Percentiles rank a stretch among this genome's conserved stretches.
Conservation (phyloP, 2,888 invertebrate genomes). For the Clivina fossor region DNA sequence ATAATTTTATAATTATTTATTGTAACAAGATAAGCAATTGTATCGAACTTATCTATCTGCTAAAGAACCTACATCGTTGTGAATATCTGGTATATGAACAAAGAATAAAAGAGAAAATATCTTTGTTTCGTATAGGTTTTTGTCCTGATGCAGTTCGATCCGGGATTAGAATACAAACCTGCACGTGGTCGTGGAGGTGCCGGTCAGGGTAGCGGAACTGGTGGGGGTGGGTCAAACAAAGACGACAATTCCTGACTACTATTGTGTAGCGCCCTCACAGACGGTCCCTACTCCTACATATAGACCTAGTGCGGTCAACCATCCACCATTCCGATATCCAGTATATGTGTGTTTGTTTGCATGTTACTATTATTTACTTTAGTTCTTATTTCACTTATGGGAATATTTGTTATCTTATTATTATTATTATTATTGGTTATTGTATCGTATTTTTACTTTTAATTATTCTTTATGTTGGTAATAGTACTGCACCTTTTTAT, state of each 20-base stretch:
- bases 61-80: too few species aligned
- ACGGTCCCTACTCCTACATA: conserved; percentile 94
- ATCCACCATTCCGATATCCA: conserved; percentile 48
- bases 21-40: too few species aligned
- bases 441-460: not conserved
- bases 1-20: too few species aligned
- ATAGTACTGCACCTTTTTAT: not conserved
- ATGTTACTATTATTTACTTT: conserved; percentile 12
- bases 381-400: conserved; percentile 18
- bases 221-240: conserved; percentile 72
- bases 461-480: not conserved
- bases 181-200: conserved; percentile 62
- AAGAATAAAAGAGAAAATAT: too few species aligned
- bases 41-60: too few species aligned
- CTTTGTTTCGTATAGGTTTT: conserved; percentile 71
- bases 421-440: conserved; percentile 17
- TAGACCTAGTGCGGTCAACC: conserved; percentile 54
- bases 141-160: conserved; percentile 98
- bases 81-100: too few species aligned
- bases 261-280: conserved; percentile 98
- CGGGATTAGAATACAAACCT: conserved; percentile 94
- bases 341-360: conserved; percentile 28
- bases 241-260: conserved; percentile 98
- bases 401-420: conserved; percentile 11
- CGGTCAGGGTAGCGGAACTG: conserved; percentile 61